Conservation (phyloP, 2,888 invertebrate species). For the Pterostichus madidus region DNA sequence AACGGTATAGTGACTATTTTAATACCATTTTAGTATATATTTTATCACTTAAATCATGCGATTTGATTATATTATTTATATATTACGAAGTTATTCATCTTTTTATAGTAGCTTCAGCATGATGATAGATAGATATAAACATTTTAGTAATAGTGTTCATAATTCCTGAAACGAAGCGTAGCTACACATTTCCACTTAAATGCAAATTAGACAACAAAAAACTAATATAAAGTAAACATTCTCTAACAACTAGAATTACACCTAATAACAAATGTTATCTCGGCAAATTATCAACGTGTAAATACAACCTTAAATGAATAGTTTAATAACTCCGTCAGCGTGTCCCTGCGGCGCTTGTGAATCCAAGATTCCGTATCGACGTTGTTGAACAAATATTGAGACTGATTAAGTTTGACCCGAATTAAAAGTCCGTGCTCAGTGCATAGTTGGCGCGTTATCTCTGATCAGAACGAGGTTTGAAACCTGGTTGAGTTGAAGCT, state of each 20-base stretch:
- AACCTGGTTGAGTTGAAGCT: constrained; percentile 7
- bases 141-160: too few species aligned
- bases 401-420: constrained; percentile 55
- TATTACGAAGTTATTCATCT: too few species aligned
- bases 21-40: too few species aligned
- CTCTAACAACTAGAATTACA: constrained; percentile 18
- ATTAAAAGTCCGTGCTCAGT: constrained; percentile 31
- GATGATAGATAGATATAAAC: too few species aligned
- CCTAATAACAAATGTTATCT: constrained; percentile 59
- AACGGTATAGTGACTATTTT: too few species aligned
- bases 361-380: constrained; percentile 32
- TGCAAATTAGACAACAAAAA: constrained; percentile 20
- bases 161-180: too few species aligned
- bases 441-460: constrained; percentile 1
- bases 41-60: too few species aligned
- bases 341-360: constrained; percentile 10
- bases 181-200: background rate
- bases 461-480: background rate
- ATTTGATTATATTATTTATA: too few species aligned
- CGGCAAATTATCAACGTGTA: constrained; percentile 53
- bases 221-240: constrained; percentile 34
- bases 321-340: constrained; percentile 7
- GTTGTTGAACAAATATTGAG: constrained; percentile 51
- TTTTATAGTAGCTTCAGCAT: too few species aligned
- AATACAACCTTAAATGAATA: constrained; percentile 50